Conservation (phyloP, 2,113 vertebrate species). For the Spea bombifrons region DNA sequence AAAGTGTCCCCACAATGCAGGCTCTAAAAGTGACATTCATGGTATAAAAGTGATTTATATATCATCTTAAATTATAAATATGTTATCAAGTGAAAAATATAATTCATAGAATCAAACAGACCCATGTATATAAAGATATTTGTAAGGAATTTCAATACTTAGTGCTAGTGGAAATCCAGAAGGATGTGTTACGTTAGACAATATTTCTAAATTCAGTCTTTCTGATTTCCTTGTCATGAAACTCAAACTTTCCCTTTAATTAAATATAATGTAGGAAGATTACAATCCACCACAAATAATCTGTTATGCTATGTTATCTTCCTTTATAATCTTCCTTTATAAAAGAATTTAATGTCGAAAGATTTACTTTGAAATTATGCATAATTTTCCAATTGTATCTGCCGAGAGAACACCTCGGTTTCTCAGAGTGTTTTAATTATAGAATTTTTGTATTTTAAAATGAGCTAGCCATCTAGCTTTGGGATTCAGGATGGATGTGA, state of each 20-base stretch:
- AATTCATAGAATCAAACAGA: too few relatives aligned
- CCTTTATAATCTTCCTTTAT: background rate
- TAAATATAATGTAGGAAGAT: conserved; percentile 65
- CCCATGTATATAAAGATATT: too few relatives aligned
- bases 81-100: too few relatives aligned
- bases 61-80: too few relatives aligned
- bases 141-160: too few relatives aligned
- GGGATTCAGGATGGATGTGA: conserved; percentile 2
- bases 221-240: conserved; percentile 20
- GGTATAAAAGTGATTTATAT: too few relatives aligned
- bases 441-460: conserved; percentile 18
- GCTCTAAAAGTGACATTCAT: too few relatives aligned
- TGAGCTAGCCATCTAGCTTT: background rate
- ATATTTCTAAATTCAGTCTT: too few relatives aligned
- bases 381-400: conserved; percentile 47
- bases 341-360: conserved; percentile 19
- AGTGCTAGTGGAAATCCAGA: too few relatives aligned
- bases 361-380: conserved; percentile 39
- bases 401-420: background rate
- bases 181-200: too few relatives aligned
- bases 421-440: conserved; percentile 33
- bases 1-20: too few relatives aligned
- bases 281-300: conserved; percentile 50
- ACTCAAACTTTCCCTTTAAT: conserved; percentile 55
- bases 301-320: conserved; percentile 12